Percentiles rank a stretch among this genome's conserved stretches.
phyloP scores from a whole-genome alignment of 2,113 vertebrate species.

The Neogobius melanostomus region DNA sequence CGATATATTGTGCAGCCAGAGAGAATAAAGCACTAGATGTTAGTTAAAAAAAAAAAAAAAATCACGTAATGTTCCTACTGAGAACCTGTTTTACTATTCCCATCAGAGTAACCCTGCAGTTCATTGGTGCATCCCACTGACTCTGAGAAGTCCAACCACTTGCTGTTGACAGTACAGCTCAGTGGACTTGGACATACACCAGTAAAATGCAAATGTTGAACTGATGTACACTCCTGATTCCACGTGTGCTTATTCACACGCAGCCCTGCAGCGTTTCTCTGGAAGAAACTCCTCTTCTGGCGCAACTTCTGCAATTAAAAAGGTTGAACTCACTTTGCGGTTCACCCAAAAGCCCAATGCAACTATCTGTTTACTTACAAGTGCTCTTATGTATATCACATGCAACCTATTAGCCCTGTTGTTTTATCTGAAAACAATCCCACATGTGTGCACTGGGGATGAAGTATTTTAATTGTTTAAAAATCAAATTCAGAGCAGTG shows the following conservation, averaged over 20 bases:
- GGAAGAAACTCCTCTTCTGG: neutral
- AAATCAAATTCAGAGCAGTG: too few relatives aligned
- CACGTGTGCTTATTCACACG: neutral
- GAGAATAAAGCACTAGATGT: too few relatives aligned
- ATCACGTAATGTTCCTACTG: too few relatives aligned
- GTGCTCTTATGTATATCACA: neutral
- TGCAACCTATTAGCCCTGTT: too few relatives aligned
- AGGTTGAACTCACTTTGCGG: conserved; percentile 3
- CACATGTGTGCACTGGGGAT: too few relatives aligned
- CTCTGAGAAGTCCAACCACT: neutral
- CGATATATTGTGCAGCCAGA: too few relatives aligned
- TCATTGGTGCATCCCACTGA: neutral
- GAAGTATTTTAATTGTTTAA: too few relatives aligned
- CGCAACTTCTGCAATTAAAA: neutral
- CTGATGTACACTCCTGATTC: neutral
- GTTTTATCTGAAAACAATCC: too few relatives aligned
- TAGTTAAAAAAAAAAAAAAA: too few relatives aligned
- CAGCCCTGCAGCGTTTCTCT: neutral
- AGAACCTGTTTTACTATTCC: too few relatives aligned
- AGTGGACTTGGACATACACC: neutral
- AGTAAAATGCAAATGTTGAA: neutral
- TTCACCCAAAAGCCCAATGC: neutral
- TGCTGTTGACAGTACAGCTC: neutral
- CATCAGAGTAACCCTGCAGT: neutral
- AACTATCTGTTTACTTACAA: neutral